Evolutionary conservation across 2,113 vertebrate genomes (phyloP).

Genomic region (Phalacrocorax carbo): DNA sequence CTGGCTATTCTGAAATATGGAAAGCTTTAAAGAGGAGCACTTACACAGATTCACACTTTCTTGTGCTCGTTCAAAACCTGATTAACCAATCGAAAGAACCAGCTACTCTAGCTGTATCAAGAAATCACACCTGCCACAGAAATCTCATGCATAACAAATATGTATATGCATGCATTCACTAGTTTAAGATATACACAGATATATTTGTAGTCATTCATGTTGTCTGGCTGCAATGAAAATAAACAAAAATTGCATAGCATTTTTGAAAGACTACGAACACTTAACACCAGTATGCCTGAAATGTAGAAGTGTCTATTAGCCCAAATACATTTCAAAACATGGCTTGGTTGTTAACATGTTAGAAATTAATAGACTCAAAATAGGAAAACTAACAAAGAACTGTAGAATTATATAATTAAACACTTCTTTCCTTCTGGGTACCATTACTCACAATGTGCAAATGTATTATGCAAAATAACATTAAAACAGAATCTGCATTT

Average conservation of each 20-base stretch:
- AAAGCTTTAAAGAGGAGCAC: neutral
- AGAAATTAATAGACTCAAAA: neutral
- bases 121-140: neutral
- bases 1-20: neutral
- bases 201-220: neutral
- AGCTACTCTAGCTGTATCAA: fast-evolving
- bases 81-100: neutral
- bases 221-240: neutral
- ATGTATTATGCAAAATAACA: constrained; percentile 71
- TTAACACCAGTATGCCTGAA: neutral
- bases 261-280: neutral
- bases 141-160: neutral
- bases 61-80: neutral
- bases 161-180: neutral
- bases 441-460: constrained; percentile 63
- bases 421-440: constrained; percentile 59
- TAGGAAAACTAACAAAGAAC: constrained; percentile 10
- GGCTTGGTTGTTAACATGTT: neutral
- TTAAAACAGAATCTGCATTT: constrained; percentile 68
- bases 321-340: neutral
- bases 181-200: neutral
- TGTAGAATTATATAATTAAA: constrained; percentile 52
- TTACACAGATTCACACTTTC: neutral
- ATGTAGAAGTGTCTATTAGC: neutral
- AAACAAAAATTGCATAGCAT: neutral